These are phyloP conservation scores for Lipophrys pholis DNA, from an alignment of 2,113 vertebrate species.

Conservation along the genomic window DNA sequence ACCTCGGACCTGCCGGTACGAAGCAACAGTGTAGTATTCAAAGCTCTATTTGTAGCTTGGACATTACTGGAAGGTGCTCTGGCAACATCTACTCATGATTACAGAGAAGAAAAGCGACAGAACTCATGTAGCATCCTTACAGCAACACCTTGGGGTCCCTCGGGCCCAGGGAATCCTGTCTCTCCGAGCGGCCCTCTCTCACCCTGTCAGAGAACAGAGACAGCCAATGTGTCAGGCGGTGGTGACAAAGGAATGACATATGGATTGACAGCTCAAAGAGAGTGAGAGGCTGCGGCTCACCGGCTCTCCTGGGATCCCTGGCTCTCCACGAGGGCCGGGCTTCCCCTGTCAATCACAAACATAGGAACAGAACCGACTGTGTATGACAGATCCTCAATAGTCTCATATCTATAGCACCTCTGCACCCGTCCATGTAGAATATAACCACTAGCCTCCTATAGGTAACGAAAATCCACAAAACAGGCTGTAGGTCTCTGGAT, in stretches of 20 bases:
- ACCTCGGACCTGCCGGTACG: conserved; percentile 7
- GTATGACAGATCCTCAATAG: conserved; percentile 69
- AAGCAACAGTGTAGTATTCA: background rate
- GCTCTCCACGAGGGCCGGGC: conserved; percentile 87
- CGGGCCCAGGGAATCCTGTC: conserved; percentile 94
- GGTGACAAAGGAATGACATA: conserved; percentile 63
- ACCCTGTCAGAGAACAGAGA: conserved; percentile 85
- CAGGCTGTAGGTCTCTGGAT: conserved; percentile 17
- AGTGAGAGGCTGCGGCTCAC: conserved; percentile 84
- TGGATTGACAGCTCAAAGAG: conserved; percentile 78
- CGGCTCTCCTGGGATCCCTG: conserved; percentile 92
- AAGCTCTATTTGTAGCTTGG: background rate
- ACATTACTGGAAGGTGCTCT: conserved; percentile 19
- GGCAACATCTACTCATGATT: conserved; percentile 37
- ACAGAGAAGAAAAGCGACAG: conserved; percentile 17
- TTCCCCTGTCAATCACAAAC: conserved; percentile 88
- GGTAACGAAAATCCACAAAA: conserved; percentile 18
- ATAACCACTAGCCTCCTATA: conserved; percentile 19
- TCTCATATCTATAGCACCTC: conserved; percentile 57
- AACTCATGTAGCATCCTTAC: conserved; percentile 82
- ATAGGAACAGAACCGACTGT: conserved; percentile 46
- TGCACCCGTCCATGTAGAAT: conserved; percentile 49
- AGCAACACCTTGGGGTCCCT: conserved; percentile 90
- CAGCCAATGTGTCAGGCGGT: conserved; percentile 57
- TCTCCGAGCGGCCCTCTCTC: conserved; percentile 95